These are phyloP conservation scores for Homarus gammarus DNA, from an alignment of 2,888 invertebrate genomes.

Conservation along the genomic window DNA sequence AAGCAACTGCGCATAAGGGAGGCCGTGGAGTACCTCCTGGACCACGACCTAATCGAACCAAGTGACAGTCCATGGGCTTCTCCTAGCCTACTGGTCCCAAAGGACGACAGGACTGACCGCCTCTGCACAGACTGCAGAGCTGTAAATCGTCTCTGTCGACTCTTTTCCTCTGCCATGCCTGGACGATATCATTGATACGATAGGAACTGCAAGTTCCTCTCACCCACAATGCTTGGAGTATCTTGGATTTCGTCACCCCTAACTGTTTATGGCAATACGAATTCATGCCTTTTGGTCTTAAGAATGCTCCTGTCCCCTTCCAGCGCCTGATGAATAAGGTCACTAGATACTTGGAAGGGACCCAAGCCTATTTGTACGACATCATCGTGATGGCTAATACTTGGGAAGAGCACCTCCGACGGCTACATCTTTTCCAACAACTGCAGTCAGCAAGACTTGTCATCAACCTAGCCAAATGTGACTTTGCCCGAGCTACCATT, in stretches of 20 bases:
- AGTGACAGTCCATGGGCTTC: slow-evolving; percentile 13
- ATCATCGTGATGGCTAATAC: background rate
- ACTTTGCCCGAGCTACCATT: slow-evolving; percentile 13
- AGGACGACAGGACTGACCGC: background rate
- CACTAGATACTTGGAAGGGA: no score
- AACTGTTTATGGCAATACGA: background rate
- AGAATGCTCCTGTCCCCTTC: background rate
- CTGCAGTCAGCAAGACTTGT: background rate
- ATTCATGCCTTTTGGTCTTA: slow-evolving; percentile 18
- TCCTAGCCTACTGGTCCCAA: no score
- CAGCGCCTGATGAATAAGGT: no score
- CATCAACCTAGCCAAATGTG: background rate
- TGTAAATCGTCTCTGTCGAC: no score
- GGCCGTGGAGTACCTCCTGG: no score
- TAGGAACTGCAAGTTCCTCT: background rate
- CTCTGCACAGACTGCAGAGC: background rate
- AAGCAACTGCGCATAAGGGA: no score
- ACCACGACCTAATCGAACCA: background rate
- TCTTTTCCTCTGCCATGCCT: no score
- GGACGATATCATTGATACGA: no score
- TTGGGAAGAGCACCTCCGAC: no score
- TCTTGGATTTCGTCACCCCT: background rate
- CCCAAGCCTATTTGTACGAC: no score
- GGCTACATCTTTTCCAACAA: background rate
- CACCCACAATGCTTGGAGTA: background rate